These are phyloP conservation scores for Dryobota labecula DNA, from an alignment of 2,888 invertebrate genomes.

Conservation along the genomic window DNA sequence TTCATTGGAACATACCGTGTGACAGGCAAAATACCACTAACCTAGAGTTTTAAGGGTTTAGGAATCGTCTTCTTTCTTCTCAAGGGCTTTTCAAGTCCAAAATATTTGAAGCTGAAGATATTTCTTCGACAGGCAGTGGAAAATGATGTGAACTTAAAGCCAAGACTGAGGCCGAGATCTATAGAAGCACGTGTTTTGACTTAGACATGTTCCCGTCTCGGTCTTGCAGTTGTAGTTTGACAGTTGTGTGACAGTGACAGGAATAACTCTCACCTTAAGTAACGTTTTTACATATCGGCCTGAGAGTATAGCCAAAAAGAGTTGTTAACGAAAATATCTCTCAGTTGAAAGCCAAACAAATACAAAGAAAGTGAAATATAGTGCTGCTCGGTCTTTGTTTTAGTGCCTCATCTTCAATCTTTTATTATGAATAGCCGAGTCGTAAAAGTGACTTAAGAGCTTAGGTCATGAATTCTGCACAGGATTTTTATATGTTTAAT, in stretches of 20 bases:
- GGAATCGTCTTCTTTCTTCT: neutral
- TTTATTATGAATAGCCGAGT: slow-evolving; percentile 62
- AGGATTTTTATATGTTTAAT: slow-evolving; percentile 53
- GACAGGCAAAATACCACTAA: neutral
- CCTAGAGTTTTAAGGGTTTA: neutral
- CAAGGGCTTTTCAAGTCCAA: no score
- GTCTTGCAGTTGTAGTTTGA: neutral
- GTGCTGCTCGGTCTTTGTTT: slow-evolving; percentile 48
- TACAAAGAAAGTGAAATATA: slow-evolving; percentile 41
- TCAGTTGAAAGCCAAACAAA: slow-evolving; percentile 24
- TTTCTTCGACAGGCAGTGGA: neutral
- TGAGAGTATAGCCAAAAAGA: neutral
- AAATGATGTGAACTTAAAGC: neutral
- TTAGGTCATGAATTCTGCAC: slow-evolving; percentile 56
- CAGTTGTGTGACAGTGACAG: neutral
- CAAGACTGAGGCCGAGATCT: neutral
- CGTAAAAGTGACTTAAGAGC: slow-evolving; percentile 63
- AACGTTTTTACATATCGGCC: neutral
- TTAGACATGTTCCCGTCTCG: no score
- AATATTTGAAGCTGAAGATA: neutral
- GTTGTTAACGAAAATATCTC: neutral
- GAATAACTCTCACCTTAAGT: neutral
- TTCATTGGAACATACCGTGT: neutral
- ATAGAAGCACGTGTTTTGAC: neutral
- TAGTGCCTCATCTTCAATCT: slow-evolving; percentile 58